Percentiles rank a stretch among this genome's conserved stretches.
These are phyloP conservation scores for Anaspis maculata DNA, from an alignment of 2,888 invertebrate species.

Conservation along the genomic window DNA sequence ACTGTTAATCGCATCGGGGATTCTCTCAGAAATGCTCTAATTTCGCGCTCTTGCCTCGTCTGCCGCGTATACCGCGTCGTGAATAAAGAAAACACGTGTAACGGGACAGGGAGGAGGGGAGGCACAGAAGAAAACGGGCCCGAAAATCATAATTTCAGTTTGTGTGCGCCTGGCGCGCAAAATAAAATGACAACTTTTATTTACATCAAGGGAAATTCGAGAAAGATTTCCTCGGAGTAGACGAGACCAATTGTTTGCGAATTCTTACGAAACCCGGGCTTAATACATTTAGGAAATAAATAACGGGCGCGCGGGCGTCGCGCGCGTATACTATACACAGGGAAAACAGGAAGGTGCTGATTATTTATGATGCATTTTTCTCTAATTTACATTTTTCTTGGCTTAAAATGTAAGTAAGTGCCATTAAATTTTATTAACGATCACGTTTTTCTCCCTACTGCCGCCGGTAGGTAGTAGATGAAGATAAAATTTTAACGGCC, in stretches of 20 bases:
- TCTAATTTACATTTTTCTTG: constrained; percentile 41
- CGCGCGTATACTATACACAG: too few relatives aligned
- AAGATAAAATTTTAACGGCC: constrained; percentile 23
- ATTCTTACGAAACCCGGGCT: constrained; percentile 33
- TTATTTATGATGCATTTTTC: constrained; percentile 42
- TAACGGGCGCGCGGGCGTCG: constrained; percentile 31
- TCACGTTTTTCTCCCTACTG: constrained; percentile 26
- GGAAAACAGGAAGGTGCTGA: constrained; percentile 40
- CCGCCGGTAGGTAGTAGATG: constrained; percentile 24
- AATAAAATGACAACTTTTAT: constrained; percentile 40
- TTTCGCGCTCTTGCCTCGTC: too few relatives aligned
- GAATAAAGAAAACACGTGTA: constrained; percentile 11
- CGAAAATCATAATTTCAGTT: constrained; percentile 29
- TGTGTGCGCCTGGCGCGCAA: constrained; percentile 27
- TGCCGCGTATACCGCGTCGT: too few relatives aligned
- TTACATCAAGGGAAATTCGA: constrained; percentile 41
- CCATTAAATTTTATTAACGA: constrained; percentile 39
- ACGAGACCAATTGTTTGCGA: constrained; percentile 33
- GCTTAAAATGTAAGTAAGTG: constrained; percentile 34
- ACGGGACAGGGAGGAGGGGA: neutral
- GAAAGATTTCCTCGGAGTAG: constrained; percentile 36
- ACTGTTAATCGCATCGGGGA: too few relatives aligned
- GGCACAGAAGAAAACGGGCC: constrained; percentile 6
- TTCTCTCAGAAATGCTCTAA: too few relatives aligned
- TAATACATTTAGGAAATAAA: constrained; percentile 40